phyloP scores from a whole-genome alignment of 1,140 invertebrate genomes.

The Bombus impatiens region DNA sequence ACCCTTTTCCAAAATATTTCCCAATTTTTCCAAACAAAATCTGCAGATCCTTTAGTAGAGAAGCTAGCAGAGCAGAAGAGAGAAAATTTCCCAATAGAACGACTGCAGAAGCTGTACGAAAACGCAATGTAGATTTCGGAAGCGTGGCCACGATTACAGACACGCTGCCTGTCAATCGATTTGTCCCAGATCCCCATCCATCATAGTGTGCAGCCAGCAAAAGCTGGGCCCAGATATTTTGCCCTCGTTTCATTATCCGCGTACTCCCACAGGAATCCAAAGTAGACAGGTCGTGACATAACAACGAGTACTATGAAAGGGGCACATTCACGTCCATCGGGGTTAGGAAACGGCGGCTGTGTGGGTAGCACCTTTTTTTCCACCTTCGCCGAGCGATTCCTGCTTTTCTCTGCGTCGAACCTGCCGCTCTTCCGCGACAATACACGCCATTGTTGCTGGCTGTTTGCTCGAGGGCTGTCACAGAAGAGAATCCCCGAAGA shows the following conservation, averaged over 20 bases:
- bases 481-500: constrained; percentile 15
- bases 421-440: constrained; percentile 65
- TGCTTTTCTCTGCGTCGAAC: constrained; percentile 60
- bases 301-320: constrained; percentile 51
- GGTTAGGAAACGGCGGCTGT: constrained; percentile 13
- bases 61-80: too few species aligned
- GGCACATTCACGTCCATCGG: constrained; percentile 28
- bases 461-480: constrained; percentile 70
- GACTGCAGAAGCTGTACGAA: not conserved
- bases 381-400: constrained; percentile 58
- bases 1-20: too few species aligned
- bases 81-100: too few species aligned
- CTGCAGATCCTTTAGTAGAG: too few species aligned
- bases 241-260: constrained; percentile 54
- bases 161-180: constrained; percentile 43
- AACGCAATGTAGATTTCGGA: not conserved
- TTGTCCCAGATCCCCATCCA: constrained; percentile 61
- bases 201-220: constrained; percentile 48
- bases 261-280: constrained; percentile 45
- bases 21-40: too few species aligned
- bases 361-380: constrained; percentile 69
- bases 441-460: constrained; percentile 60
- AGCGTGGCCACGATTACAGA: not conserved
- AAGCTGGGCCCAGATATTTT: constrained; percentile 18
- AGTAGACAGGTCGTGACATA: constrained; percentile 65